phyloP scores from a whole-genome alignment of 2,797 vertebrate genomes.

The Gambelia wislizenii region DNA sequence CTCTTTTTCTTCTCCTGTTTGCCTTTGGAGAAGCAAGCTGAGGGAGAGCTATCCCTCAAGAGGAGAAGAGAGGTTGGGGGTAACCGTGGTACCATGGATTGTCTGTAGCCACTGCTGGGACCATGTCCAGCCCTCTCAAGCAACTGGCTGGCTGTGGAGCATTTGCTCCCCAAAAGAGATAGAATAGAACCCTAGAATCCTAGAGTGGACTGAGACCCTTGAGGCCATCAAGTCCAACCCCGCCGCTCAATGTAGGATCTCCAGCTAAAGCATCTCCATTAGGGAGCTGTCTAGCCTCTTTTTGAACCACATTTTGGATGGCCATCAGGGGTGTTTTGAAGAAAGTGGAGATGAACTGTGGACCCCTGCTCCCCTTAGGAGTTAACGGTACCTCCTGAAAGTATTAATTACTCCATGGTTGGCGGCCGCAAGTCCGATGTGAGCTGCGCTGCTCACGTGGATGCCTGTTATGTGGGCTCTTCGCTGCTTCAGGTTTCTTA shows the following conservation, averaged over 20 bases:
- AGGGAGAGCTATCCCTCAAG: neutral
- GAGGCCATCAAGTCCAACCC: too few species aligned
- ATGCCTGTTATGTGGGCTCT: too few species aligned
- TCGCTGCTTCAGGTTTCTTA: neutral
- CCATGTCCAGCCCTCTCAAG: neutral
- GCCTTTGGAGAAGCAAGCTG: neutral
- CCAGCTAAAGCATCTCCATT: too few species aligned
- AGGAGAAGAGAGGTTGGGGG: neutral
- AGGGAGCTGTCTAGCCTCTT: too few species aligned
- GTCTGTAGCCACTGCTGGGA: too few species aligned
- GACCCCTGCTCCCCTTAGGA: neutral
- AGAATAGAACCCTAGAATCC: neutral
- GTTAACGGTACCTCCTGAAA: neutral
- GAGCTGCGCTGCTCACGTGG: neutral
- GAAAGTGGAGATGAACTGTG: neutral
- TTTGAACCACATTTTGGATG: neutral
- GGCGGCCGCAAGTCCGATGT: neutral
- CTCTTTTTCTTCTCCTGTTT: neutral
- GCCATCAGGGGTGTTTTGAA: too few species aligned
- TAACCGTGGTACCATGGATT: too few species aligned
- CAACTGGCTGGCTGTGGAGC: neutral
- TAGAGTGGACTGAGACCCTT: too few species aligned
- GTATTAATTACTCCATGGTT: neutral
- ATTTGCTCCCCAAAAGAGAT: neutral
- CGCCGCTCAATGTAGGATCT: too few species aligned